These are phyloP conservation scores for Fukomys damarensis DNA, from an alignment of 2,113 vertebrate genomes.

Conservation along the genomic window DNA sequence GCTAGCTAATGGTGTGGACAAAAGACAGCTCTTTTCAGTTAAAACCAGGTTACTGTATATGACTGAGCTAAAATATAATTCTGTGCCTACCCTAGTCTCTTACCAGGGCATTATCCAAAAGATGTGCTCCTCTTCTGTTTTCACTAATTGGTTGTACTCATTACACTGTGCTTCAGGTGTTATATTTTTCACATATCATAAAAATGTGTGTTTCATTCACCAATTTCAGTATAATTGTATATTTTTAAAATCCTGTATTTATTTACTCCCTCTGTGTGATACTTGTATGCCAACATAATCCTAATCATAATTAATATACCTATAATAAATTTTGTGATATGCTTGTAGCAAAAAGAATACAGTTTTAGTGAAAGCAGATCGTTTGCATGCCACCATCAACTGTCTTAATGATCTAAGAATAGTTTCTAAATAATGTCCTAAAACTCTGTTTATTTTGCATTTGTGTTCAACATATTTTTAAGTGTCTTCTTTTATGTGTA, in stretches of 20 bases:
- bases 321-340: not conserved
- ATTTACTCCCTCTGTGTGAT: not conserved
- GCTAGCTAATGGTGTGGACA: not conserved
- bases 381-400: not conserved
- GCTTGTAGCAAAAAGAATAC: not conserved
- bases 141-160: not conserved
- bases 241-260: not conserved
- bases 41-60: not conserved
- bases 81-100: not conserved
- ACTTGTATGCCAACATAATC: not conserved
- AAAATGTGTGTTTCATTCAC: not conserved
- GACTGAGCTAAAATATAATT: not conserved
- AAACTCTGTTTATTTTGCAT: not conserved
- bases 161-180: not conserved
- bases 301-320: not conserved
- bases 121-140: not conserved
- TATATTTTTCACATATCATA: not conserved
- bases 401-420: not conserved
- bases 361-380: not conserved
- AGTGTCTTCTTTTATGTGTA: not conserved
- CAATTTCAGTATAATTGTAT: not conserved
- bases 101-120: not conserved
- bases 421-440: not conserved
- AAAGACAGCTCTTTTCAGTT: not conserved
- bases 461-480: not conserved